Base-by-base conservation (phyloP, 2,113 vertebrate species). In the Macquaria ambigua region DNA sequence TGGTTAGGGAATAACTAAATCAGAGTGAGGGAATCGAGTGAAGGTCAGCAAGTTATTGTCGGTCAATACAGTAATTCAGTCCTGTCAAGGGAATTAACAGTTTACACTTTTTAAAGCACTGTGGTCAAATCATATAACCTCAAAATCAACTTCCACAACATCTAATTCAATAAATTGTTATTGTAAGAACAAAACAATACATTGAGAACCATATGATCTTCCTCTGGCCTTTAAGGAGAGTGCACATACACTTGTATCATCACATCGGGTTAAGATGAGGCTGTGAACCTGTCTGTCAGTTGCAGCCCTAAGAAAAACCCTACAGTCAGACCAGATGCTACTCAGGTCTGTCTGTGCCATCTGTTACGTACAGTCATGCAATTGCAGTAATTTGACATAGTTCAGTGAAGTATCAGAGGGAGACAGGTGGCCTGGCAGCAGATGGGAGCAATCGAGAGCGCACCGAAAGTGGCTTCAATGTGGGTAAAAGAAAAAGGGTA, bases 281-380 rank as follows among this genome's bases (percentile, higher is more conserved):
- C 37, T 41, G 43, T 75, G 55, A 79, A 79, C 12, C 74, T 46
- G 74, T 48, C 56, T 70, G 73, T 58, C 73, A 71, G 66, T 8
- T 48, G 25, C 62, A 52, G 58, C 53, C 66, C 15, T 18, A 55
- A 25, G 28, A 87, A 76, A 34, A 64, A 28, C 34, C 55, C 67
- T 37, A 31, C 48, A 79, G 79, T 50, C 75, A 41, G 68, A 84
- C 34, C 89, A 92, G 88, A 92, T 89, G 89, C 69, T 85, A 55
- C 34, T 55, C 73, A 74, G 79, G 69, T 83, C 89, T 84, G 82
- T 68, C 64, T 69, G 23, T 79, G 82, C 72, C 82, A 81, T 89
- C 87, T 76, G 86, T 48, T 77, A 70, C 41, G 25, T 41, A 58
- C 61, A 70, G 52, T 14, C 43, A 43, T 46, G 31, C 34, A 55